These are phyloP conservation scores for Clarias gariepinus DNA, from an alignment of 2,113 vertebrate species.

Conservation along the genomic window DNA sequence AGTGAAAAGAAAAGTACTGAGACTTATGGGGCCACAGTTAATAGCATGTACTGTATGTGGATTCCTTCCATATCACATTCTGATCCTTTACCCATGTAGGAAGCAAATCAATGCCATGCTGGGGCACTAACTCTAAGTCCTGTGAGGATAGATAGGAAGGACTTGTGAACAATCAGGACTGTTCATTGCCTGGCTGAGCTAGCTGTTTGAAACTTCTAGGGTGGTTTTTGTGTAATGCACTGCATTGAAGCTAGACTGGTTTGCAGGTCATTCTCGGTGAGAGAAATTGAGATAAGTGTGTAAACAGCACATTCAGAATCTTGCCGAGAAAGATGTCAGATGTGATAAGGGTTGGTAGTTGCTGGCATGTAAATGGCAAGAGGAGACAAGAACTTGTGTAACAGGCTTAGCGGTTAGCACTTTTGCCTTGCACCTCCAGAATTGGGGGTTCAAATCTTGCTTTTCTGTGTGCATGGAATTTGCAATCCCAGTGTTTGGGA, in stretches of 20 bases:
- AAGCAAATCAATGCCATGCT: not conserved
- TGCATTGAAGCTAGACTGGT: not conserved
- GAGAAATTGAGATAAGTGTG: not conserved
- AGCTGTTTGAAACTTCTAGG: not conserved
- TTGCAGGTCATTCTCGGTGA: not conserved
- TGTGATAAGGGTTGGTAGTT: not conserved
- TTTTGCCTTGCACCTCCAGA: too few species aligned
- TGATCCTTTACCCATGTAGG: not conserved
- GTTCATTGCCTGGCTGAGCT: not conserved
- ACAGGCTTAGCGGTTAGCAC: too few species aligned
- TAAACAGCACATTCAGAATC: not conserved
- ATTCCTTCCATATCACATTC: not conserved
- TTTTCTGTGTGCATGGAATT: too few species aligned
- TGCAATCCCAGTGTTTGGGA: too few species aligned
- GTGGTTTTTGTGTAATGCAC: not conserved
- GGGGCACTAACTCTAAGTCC: not conserved
- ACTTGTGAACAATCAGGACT: not conserved
- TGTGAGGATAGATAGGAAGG: not conserved
- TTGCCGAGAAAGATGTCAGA: not conserved
- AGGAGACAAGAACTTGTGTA: not conserved
- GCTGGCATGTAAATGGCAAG: not conserved
- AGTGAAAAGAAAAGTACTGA: not conserved
- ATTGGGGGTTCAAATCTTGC: too few species aligned
- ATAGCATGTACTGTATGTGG: not conserved
- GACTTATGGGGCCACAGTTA: not conserved